These are phyloP conservation scores for Oscheius onirici DNA, from an alignment of 2,888 invertebrate genomes.

Conservation along the genomic window DNA sequence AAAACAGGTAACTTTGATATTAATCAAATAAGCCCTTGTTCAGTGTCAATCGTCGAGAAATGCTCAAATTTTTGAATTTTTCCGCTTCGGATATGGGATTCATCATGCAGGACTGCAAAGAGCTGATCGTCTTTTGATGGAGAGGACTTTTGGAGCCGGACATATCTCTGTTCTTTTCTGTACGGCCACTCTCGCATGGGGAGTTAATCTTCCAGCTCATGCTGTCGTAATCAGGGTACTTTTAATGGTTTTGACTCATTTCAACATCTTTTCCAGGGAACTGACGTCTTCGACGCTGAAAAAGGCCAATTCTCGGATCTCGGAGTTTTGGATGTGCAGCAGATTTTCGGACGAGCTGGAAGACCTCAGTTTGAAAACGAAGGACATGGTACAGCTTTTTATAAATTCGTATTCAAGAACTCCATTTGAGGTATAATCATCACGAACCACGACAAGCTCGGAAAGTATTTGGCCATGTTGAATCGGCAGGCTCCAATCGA, in stretches of 20 bases:
- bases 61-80: slow-evolving; percentile 80
- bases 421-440: slow-evolving; percentile 89
- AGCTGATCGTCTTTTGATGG: slow-evolving; percentile 86
- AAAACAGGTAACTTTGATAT: slow-evolving; percentile 47
- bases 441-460: slow-evolving; percentile 88
- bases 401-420: background rate
- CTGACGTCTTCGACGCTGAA: slow-evolving; percentile 95
- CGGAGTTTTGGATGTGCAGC: slow-evolving; percentile 94
- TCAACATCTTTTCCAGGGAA: slow-evolving; percentile 78
- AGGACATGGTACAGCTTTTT: slow-evolving; percentile 50
- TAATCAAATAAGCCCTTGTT: background rate
- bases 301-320: slow-evolving; percentile 92
- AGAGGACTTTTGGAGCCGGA: slow-evolving; percentile 89
- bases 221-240: slow-evolving; percentile 91
- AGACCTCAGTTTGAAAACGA: slow-evolving; percentile 91
- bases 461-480: slow-evolving; percentile 87
- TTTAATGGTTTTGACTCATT: slow-evolving; percentile 20
- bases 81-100: slow-evolving; percentile 86
- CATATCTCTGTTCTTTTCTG: slow-evolving; percentile 88
- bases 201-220: slow-evolving; percentile 97
- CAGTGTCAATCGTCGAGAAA: slow-evolving; percentile 52
- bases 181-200: slow-evolving; percentile 98
- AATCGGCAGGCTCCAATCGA: slow-evolving; percentile 98
- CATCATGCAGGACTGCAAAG: slow-evolving; percentile 96
- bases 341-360: slow-evolving; percentile 93